These are phyloP conservation scores for Pitta sordida DNA, from an alignment of 2,113 vertebrate species.

Conservation along the genomic window DNA sequence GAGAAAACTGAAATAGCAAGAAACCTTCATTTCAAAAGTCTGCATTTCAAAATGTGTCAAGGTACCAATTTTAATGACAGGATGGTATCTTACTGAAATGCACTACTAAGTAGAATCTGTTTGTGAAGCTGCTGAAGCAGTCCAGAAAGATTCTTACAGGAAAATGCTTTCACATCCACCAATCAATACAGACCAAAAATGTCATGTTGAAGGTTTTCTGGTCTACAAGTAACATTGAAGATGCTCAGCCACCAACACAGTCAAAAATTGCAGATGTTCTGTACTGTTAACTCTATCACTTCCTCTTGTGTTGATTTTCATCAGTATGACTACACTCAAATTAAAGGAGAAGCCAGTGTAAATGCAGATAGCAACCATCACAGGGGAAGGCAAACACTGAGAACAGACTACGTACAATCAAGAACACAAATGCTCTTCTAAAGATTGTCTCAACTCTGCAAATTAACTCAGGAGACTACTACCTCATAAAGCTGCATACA, in stretches of 20 bases:
- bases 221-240: not conserved
- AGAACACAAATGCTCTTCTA: not conserved
- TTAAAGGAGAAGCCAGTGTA: not conserved
- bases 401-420: not conserved
- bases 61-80: accelerated
- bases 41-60: not conserved
- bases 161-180: not conserved
- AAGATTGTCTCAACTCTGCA: not conserved
- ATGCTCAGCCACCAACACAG: not conserved
- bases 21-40: not conserved
- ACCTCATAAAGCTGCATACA: not conserved
- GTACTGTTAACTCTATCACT: not conserved
- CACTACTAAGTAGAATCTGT: not conserved
- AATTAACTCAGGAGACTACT: not conserved
- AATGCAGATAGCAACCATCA: not conserved
- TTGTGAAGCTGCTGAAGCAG: not conserved
- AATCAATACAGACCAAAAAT: not conserved
- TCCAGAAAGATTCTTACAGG: not conserved
- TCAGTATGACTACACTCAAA: not conserved
- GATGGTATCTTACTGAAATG: not conserved
- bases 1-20: not conserved
- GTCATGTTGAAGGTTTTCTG: not conserved
- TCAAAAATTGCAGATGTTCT: not conserved
- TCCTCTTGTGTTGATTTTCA: not conserved
- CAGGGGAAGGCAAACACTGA: not conserved